These are phyloP conservation scores for Heteromurus nitidus DNA, from an alignment of 2,888 invertebrate genomes.

Conservation along the genomic window DNA sequence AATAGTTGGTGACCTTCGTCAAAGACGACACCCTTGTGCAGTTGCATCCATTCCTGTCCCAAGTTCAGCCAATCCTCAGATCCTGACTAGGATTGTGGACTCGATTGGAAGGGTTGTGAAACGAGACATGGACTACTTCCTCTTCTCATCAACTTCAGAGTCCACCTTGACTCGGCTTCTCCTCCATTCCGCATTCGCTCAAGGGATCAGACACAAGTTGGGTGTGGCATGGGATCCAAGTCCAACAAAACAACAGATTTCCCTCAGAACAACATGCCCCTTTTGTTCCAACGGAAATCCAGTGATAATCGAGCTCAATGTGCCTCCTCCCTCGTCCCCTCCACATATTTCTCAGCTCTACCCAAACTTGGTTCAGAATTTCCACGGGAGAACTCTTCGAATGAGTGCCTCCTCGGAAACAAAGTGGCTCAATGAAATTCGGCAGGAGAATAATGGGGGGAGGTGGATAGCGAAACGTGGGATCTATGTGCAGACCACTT, in stretches of 20 bases:
- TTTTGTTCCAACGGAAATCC: constrained; percentile 42
- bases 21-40: no score
- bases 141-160: constrained; percentile 7
- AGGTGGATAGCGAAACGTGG: constrained; percentile 59
- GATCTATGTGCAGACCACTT: constrained; percentile 40
- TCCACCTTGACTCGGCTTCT: background rate
- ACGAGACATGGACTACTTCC: constrained; percentile 36
- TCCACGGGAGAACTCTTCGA: constrained; percentile 26
- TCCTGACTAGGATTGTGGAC: no score
- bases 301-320: background rate
- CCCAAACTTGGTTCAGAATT: constrained; percentile 38
- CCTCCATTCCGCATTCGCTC: no score
- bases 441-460: background rate
- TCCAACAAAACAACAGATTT: background rate
- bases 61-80: no score
- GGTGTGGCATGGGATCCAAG: background rate
- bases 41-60: no score
- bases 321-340: background rate
- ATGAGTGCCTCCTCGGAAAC: constrained; percentile 19
- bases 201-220: constrained; percentile 16
- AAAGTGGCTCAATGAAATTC: constrained; percentile 54
- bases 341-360: background rate
- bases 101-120: no score
- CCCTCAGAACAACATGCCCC: constrained; percentile 24
- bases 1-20: no score